Evolutionary conservation across 35 echinoderm and acorn worm species (phyloP), one percentile per base, ranked within the genome.

Genomic region (Lytechinus pictus): DNA sequence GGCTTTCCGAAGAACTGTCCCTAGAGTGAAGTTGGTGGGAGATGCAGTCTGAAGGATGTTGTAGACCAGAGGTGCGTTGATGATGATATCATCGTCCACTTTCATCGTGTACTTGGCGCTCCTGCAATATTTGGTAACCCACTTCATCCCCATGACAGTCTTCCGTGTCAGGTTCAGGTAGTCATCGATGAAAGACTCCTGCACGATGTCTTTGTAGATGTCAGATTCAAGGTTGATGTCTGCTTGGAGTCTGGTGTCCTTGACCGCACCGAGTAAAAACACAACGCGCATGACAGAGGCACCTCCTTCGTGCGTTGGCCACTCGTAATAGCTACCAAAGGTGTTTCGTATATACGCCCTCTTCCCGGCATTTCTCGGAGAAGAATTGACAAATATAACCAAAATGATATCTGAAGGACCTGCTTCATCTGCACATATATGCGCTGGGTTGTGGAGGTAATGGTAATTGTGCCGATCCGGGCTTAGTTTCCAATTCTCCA

Each of bases 71-170:
- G 91, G 91, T 10, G 95, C 72, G 87, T 97, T 96, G 10, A 97
- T 86, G n/a, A 95, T 71, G 92, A 97, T 94, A 90, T 99, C 98
- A 27, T 95, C 95, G 54, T 99, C 98, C 8, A 96, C 95, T 28
- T 97, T 99, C 91, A 99, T 90, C 6, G 97, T 96, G 94, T 95
- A 99, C 53, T 94, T 96, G 10, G 96, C 96, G 28, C 56, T 54
- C 21, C 79, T 96, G 91, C 98, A 99, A 91, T 96, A 97, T 33
- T 54, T 66, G 66, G 95, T 96, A 3, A 96, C 98, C 98, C 98
- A 99, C 86, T 96, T 97, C 52, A 99, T 55, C 7, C 98, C 98
- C 98, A 99, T 99, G 27, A 99, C 97, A 0, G 97, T 97, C 94
- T 99, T 99, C 57, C 96, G 54, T 3, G 98, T 99, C 86, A 99